Conservation (phyloP, 2,797 vertebrate species). For the Scolopax bukidnonensis region DNA sequence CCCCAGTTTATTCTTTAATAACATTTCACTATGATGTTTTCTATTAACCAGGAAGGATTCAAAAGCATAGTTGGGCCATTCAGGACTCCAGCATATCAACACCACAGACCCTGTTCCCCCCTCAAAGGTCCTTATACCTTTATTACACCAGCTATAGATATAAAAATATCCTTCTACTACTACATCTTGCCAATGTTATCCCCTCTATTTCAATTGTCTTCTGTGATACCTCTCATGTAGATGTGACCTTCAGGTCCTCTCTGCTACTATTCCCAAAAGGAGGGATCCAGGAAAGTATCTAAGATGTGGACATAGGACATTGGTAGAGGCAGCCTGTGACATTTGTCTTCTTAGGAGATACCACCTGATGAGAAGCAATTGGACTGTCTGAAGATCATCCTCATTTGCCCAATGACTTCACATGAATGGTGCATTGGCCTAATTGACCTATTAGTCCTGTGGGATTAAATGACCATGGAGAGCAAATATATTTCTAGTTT, state of each 20-base stretch:
- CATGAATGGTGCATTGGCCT: background rate
- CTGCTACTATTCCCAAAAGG: background rate
- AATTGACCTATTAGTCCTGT: background rate
- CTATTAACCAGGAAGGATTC: background rate
- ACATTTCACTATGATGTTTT: background rate
- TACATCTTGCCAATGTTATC: background rate
- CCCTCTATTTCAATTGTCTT: background rate
- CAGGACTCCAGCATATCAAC: background rate
- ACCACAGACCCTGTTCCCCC: fast-evolving
- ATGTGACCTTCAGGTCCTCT: background rate
- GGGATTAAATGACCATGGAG: background rate
- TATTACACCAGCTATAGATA: background rate
- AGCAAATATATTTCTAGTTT: background rate
- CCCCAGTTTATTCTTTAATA: background rate
- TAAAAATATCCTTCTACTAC: background rate
- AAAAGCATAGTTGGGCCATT: background rate
- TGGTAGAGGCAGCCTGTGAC: background rate
- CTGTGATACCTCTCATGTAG: background rate
- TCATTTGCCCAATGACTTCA: background rate
- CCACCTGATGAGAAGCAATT: background rate
- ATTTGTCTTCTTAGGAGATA: background rate
- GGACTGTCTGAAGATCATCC: background rate
- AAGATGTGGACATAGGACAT: background rate
- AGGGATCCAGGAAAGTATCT: background rate
- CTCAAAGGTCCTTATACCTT: background rate